Base-by-base conservation (phyloP, 2,113 vertebrate species). In the Dromas ardeola region DNA sequence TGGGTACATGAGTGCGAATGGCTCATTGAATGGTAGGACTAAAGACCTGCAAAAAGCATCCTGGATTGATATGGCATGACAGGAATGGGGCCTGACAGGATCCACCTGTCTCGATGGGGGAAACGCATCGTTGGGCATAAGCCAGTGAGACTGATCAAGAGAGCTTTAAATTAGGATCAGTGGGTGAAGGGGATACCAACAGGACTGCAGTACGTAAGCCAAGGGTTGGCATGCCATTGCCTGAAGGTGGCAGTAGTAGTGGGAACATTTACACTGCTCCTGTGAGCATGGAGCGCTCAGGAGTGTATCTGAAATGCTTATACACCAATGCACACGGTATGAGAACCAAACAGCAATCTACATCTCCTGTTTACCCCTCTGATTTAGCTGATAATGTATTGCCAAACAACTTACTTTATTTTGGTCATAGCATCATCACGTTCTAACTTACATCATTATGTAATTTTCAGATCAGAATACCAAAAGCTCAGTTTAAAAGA, bases 11-110 rank as follows among this genome's bases (percentile, higher is more conserved):
- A 90, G 43, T 87, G 52, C 88, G 47, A 96, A 83, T 1, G 5
- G 65, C 40, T 95, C 53, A 82, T 55, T 95, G 91, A 86, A 76
- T 65, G 82, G 77, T 82, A 94, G 91, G 76, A 96, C 85, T 92
- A 91, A 80, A 97, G 70, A 89, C 77, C 66, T 90, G 67, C 9
- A 52, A 94, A 95, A 93, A 81, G 38, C 73, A 70, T 86, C 79
- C 77, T 88, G 92, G 93, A 93, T 34, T 91, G 85, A 52, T 50
- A 58, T 32, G 63, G 76, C 81, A 56, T 65, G 63, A 63, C 83
- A 55, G 65, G 81, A 86, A 96, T 81, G 56, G 40, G 21, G 36
- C 40, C 25, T 65, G 45, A 50, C 0, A 3, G 45, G 40, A 86
- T 30, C 22, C 19, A 45, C 36, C 21, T 42, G 15, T 30, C 36